These are phyloP conservation scores for Leucosticte australis DNA, from an alignment of 2,113 vertebrate species.

Conservation along the genomic window DNA sequence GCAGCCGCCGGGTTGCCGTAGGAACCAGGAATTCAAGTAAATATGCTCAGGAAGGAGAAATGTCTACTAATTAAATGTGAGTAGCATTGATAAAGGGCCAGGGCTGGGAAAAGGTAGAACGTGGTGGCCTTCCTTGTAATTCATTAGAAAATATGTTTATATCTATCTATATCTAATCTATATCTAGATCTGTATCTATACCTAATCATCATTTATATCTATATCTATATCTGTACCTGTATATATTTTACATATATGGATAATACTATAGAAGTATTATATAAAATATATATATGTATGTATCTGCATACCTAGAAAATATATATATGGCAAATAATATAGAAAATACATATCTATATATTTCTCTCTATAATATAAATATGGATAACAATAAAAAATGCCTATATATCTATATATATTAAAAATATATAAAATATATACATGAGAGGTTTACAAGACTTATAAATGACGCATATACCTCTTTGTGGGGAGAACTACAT, in stretches of 20 bases:
- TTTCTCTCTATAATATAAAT: no score
- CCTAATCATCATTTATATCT: neutral
- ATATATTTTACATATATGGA: neutral
- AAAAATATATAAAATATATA: neutral
- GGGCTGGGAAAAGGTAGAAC: constrained; percentile 47
- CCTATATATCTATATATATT: no score
- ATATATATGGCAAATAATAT: neutral
- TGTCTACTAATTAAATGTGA: constrained; percentile 88
- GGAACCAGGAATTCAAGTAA: constrained; percentile 86
- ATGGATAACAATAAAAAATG: neutral
- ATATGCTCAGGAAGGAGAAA: constrained; percentile 86
- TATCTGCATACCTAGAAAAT: neutral
- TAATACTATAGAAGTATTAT: neutral
- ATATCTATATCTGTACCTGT: neutral
- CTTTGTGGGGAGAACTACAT: neutral
- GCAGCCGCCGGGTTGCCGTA: constrained; percentile 87
- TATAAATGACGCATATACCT: neutral
- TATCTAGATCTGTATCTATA: neutral
- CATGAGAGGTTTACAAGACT: neutral
- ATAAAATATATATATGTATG: neutral
- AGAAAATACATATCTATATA: neutral
- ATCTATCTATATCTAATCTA: neutral
- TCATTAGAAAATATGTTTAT: constrained; percentile 24
- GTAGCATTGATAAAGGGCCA: constrained; percentile 74
- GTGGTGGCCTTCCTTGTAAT: constrained; percentile 41